phyloP scores from a whole-genome alignment of 2,888 invertebrate species.

The Pogonocherus hispidulus region DNA sequence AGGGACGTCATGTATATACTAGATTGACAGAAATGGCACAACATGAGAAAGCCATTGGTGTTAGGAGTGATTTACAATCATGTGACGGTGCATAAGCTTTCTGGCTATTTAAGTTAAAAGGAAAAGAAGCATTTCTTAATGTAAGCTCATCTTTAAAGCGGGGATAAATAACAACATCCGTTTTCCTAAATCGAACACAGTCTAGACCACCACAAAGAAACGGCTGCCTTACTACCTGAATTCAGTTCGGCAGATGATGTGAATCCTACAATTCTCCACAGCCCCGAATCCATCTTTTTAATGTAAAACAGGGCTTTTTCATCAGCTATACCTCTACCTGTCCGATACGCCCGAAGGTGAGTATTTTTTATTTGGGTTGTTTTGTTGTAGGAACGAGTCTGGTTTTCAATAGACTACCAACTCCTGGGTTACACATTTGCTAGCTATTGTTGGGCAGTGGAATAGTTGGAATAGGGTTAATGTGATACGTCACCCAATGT shows the following conservation, averaged over 20 bases:
- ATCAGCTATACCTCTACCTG: slow-evolving; percentile 18
- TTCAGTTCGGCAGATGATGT: slow-evolving; percentile 18
- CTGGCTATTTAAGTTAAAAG: too few relatives aligned
- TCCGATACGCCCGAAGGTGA: slow-evolving; percentile 11
- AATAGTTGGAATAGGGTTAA: background rate
- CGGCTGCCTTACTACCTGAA: slow-evolving; percentile 7
- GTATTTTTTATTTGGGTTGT: slow-evolving; percentile 20
- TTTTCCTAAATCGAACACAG: background rate
- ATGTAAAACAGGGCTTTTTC: slow-evolving; percentile 25
- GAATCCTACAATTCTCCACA: slow-evolving; percentile 11
- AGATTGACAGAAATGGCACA: too few relatives aligned
- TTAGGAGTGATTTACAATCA: too few relatives aligned
- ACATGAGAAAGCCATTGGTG: too few relatives aligned
- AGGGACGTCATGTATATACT: too few relatives aligned
- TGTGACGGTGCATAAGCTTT: too few relatives aligned
- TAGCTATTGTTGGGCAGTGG: slow-evolving; percentile 32
- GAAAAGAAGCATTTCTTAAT: too few relatives aligned
- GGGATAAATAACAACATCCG: too few relatives aligned
- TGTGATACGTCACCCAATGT: background rate
- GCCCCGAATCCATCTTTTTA: slow-evolving; percentile 13
- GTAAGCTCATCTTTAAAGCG: too few relatives aligned
- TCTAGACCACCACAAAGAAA: slow-evolving; percentile 3
- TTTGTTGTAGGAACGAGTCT: slow-evolving; percentile 37
- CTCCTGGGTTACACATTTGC: slow-evolving; percentile 53
- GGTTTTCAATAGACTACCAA: slow-evolving; percentile 43